Percentiles rank a stretch among this genome's conserved stretches.
These are phyloP conservation scores for Orgyia antiqua DNA, from an alignment of 2,888 invertebrate species.

Conservation along the genomic window DNA sequence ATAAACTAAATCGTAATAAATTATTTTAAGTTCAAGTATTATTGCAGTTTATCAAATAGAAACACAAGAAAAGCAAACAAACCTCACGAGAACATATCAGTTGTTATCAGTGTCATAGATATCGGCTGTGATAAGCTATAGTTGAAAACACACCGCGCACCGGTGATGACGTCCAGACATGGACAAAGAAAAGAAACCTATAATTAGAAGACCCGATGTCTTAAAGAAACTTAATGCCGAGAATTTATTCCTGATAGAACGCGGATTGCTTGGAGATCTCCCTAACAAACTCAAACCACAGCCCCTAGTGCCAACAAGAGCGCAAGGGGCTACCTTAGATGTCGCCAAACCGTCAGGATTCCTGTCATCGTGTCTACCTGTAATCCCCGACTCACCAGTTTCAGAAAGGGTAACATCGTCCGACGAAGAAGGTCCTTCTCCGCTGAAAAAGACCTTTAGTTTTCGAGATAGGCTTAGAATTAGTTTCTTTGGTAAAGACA, in stretches of 20 bases:
- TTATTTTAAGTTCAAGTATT: too few relatives aligned
- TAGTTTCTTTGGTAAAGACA: constrained; percentile 53
- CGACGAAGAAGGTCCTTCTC: constrained; percentile 48
- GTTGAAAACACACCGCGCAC: constrained; percentile 48
- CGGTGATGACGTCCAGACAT: constrained; percentile 58
- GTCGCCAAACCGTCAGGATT: constrained; percentile 67
- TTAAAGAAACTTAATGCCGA: constrained; percentile 61
- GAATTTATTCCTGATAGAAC: constrained; percentile 57
- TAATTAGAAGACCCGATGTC: constrained; percentile 51
- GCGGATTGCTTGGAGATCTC: constrained; percentile 61
- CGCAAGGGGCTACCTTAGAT: constrained; percentile 51
- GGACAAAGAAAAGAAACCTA: constrained; percentile 54
- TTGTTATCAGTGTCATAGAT: constrained; percentile 54
- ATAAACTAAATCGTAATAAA: too few relatives aligned
- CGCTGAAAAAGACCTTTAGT: constrained; percentile 64
- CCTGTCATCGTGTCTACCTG: constrained; percentile 56
- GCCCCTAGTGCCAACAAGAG: constrained; percentile 42
- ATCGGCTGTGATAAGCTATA: constrained; percentile 44
- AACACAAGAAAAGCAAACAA: constrained; percentile 15
- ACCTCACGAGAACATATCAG: constrained; percentile 41
- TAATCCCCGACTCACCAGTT: constrained; percentile 46
- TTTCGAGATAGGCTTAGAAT: constrained; percentile 62
- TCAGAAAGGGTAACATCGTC: constrained; percentile 37
- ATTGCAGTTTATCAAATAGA: constrained; percentile 13
- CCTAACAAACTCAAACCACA: constrained; percentile 59